A percentile compares a stretch with the other conserved stretches of the same genome.
These are phyloP conservation scores for Nomada goodeniana DNA, from an alignment of 2,888 invertebrate species.

Conservation along the genomic window DNA sequence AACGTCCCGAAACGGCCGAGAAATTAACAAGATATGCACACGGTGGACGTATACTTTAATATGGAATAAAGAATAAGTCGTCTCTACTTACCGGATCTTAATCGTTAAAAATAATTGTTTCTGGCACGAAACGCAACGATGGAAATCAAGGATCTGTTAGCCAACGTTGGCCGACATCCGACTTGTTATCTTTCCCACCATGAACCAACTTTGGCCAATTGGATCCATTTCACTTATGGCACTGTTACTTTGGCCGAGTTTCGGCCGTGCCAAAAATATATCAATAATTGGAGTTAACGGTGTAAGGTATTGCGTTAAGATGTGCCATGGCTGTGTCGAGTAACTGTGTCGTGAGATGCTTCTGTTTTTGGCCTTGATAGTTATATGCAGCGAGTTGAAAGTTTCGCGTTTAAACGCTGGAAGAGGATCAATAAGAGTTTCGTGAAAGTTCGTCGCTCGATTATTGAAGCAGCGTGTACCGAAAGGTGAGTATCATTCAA, in stretches of 20 bases:
- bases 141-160: conserved; percentile 52
- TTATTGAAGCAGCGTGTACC: no score
- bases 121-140: conserved; percentile 61
- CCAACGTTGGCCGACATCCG: conserved; percentile 48
- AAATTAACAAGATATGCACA: conserved; percentile 29
- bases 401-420: no score
- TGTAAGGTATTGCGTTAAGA: not conserved
- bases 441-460: no score
- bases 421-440: no score
- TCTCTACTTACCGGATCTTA: conserved; percentile 49
- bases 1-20: not conserved
- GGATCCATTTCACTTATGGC: conserved; percentile 42
- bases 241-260: conserved; percentile 32
- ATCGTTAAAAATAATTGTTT: conserved; percentile 71
- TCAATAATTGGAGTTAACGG: conserved; percentile 43
- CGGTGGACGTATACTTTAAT: not conserved
- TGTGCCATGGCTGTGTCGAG: not conserved
- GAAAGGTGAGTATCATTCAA: no score
- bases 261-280: conserved; percentile 50
- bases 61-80: conserved; percentile 21
- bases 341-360: no score
- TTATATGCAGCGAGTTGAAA: no score
- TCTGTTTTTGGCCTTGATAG: no score
- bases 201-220: conserved; percentile 48
- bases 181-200: conserved; percentile 55